A percentile compares a stretch with the other conserved stretches of the same genome.
Evolutionary conservation across 2,888 invertebrate species (phyloP).

Genomic region (Dicyrtoma fusca): DNA sequence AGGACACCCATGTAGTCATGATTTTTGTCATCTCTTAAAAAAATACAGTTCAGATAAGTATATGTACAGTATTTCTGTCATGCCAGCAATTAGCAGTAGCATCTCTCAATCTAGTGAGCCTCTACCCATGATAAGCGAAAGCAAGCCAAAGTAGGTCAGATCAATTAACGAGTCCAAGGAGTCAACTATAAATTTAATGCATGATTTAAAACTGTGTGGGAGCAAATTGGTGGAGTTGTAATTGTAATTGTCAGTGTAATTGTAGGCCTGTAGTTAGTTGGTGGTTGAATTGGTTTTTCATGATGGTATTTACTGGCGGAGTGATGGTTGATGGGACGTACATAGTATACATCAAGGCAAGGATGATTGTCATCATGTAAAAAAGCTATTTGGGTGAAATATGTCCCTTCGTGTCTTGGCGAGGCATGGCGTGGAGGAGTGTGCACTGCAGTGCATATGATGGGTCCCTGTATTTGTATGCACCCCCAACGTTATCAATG

Average conservation of each 20-base stretch:
- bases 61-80: slow-evolving; percentile 28
- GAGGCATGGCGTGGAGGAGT: too few relatives aligned
- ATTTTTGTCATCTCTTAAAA: too few relatives aligned
- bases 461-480: not conserved
- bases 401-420: not conserved
- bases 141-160: too few relatives aligned
- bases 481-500: slow-evolving; percentile 2
- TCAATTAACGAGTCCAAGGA: too few relatives aligned
- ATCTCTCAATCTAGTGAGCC: not conserved
- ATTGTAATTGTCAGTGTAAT: too few relatives aligned
- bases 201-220: slow-evolving; percentile 26
- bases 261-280: not conserved
- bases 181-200: not conserved
- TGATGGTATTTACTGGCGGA: slow-evolving; percentile 1
- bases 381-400: slow-evolving; percentile 27
- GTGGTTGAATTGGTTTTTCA: not conserved
- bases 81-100: slow-evolving; percentile 2
- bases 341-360: slow-evolving; percentile 28
- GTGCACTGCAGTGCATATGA: not conserved
- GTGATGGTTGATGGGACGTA: not conserved
- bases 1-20: too few relatives aligned
- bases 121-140: slow-evolving; percentile 13
- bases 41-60: slow-evolving; percentile 29
- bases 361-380: slow-evolving; percentile 24
- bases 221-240: too few relatives aligned